These are phyloP conservation scores for Numida meleagris DNA, from an alignment of 2,113 vertebrate species.

Conservation along the genomic window DNA sequence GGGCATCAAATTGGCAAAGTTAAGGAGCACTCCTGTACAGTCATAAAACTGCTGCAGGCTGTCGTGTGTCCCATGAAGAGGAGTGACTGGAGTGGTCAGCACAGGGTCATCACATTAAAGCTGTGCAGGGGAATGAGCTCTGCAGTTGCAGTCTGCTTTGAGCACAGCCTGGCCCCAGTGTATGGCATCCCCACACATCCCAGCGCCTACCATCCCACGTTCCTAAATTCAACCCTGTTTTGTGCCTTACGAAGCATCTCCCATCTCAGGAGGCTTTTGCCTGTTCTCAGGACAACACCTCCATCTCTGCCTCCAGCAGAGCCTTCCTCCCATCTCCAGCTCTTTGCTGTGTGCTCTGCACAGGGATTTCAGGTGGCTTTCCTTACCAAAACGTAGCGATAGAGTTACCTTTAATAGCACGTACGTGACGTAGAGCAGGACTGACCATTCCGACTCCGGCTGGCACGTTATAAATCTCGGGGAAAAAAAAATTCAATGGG, in stretches of 20 bases:
- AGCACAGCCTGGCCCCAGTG: background rate
- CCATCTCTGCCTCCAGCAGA: background rate
- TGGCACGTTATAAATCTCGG: slow-evolving; percentile 64
- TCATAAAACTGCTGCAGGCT: rapidly evolving
- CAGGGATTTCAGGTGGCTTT: background rate
- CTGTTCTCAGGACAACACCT: background rate
- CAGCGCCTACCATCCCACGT: background rate
- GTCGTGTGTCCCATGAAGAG: background rate
- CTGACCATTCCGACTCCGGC: background rate
- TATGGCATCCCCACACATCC: background rate
- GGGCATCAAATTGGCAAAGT: background rate
- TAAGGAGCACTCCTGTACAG: background rate
- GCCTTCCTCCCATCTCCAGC: background rate
- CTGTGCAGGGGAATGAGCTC: background rate
- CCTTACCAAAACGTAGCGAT: background rate
- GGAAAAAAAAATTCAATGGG: background rate
- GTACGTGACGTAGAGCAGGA: background rate
- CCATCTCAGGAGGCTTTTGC: background rate
- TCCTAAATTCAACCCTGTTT: background rate
- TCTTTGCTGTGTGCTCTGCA: background rate
- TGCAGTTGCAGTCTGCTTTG: background rate
- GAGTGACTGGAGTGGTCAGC: background rate
- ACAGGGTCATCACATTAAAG: rapidly evolving
- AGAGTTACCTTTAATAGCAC: slow-evolving; percentile 21
- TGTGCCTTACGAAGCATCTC: background rate